Percentiles rank a stretch among this genome's conserved stretches.
Conservation (phyloP, 1,140 invertebrate species). For the Nixonia krombeini region DNA sequence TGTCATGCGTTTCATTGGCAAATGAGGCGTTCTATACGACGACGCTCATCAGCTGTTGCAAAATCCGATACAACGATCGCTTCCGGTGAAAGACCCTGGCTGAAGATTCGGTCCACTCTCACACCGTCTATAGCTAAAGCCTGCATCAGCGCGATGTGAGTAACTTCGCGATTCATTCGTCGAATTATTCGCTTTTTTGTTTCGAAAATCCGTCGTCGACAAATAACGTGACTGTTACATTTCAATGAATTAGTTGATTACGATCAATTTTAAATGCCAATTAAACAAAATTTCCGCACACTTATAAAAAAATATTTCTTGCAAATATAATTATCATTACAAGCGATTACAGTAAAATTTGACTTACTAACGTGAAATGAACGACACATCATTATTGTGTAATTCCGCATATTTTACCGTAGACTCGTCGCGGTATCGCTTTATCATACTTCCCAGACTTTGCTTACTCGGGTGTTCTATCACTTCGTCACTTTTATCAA, state of each 20-base stretch:
- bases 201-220: conserved; percentile 52
- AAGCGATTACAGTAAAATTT: conserved; percentile 1
- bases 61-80: conserved; percentile 53
- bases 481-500: no score
- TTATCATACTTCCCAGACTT: conserved; percentile 6
- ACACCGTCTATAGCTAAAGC: conserved; percentile 58
- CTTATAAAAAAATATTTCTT: no score
- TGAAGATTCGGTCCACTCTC: conserved; percentile 60
- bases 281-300: no score
- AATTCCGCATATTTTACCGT: conserved; percentile 54
- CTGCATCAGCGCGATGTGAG: conserved; percentile 61
- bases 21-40: conserved; percentile 53
- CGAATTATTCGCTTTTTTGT: conserved; percentile 50
- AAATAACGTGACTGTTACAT: conserved; percentile 55
- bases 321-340: no score
- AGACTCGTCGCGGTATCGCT: conserved; percentile 36
- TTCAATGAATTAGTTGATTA: conserved; percentile 29
- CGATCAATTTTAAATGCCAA: not conserved
- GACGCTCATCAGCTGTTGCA: conserved; percentile 50
- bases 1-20: conserved; percentile 28
- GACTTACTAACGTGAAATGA: conserved; percentile 59
- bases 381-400: conserved; percentile 55
- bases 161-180: conserved; percentile 60
- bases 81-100: conserved; percentile 56
- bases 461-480: not conserved